Conservation (phyloP, 2,888 invertebrate genomes). For the Tetranychus piercei region DNA sequence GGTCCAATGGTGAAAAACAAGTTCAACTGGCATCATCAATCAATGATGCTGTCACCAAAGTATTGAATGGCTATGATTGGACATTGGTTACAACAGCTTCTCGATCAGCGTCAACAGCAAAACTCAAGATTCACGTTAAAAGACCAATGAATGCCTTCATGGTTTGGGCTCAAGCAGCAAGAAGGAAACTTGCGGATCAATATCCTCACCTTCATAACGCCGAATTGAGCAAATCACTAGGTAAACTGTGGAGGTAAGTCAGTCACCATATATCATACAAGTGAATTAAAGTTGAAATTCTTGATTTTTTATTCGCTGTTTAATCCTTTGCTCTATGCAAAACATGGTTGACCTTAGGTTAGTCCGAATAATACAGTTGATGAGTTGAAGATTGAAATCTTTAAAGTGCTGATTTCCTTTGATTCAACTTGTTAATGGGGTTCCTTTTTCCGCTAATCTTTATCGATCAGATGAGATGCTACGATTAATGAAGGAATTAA, state of each 20-base stretch:
- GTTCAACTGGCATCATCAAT: slow-evolving; percentile 36
- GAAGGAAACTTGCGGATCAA: slow-evolving; percentile 72
- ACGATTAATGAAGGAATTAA: no score
- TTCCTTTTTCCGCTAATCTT: neutral
- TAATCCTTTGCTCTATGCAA: neutral
- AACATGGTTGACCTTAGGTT: no score
- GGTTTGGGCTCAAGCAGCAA: slow-evolving; percentile 94
- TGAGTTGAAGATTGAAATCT: no score
- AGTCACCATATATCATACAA: neutral
- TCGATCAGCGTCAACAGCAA: slow-evolving; percentile 37
- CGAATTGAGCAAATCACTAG: slow-evolving; percentile 80
- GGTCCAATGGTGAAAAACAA: neutral
- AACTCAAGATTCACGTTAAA: slow-evolving; percentile 51
- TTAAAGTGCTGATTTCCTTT: neutral
- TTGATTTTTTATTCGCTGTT: neutral
- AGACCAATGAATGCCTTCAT: slow-evolving; percentile 96
- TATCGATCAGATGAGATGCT: no score
- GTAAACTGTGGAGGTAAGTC: slow-evolving; percentile 77
- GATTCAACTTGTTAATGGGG: neutral
- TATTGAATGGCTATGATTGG: slow-evolving; percentile 80
- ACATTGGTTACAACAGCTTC: slow-evolving; percentile 54
- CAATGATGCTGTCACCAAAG: slow-evolving; percentile 73
- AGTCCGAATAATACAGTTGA: no score
- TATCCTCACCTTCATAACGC: slow-evolving; percentile 88
- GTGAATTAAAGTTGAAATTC: neutral